Evolutionary conservation across 2,797 vertebrate genomes (phyloP), one percentile per base, ranked within the genome.

Genomic region (Sebastes taczanowskii): DNA sequence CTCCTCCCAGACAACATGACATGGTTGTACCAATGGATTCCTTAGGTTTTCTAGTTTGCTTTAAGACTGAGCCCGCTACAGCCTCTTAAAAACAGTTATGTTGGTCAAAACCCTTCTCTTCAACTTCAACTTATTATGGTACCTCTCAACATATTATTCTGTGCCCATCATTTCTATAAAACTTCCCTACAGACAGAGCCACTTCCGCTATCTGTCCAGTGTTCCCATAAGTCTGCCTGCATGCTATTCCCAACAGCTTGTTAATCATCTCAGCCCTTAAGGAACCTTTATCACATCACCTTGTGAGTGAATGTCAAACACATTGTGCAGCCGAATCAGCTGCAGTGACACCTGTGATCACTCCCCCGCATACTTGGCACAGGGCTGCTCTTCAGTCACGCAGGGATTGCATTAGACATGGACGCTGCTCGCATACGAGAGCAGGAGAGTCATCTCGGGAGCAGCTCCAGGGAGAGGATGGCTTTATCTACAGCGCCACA

Each of bases 401-500:
- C 88, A 60, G 88, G 73, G 81, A 87, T 81, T 61, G 53, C 83
- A 78, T 92, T 90, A 86, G 89, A 80, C 83, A 87, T 46, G 85
- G 91, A 84, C 3, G 58, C 91, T 2, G 69, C 61, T 20, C 71
- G 80, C 87, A 88, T 87, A 84, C 81, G 5, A 74, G 71, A 92
- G 80, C 79, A 77, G 86, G 63, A 49, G 71, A 84, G 80, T 87
- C 74, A 81, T 83, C 87, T 82, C 71, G 63, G 80, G 74, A 87
- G 81, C 74, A 32, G 89, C 89, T 86, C 65, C 67, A 2, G 81
- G 80, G 80, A 80, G 73, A 84, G 73, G 77, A 77, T 3, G 46
- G 81, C 88, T 92, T 92, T 93, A 90, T 93, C 91, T 88, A 11
- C 52, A 53, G n/a, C n/a, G 60, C 83, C 84, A 60, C 92, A 93